Conservation (phyloP, 2,888 invertebrate species). For the Dicyrtoma fusca region DNA sequence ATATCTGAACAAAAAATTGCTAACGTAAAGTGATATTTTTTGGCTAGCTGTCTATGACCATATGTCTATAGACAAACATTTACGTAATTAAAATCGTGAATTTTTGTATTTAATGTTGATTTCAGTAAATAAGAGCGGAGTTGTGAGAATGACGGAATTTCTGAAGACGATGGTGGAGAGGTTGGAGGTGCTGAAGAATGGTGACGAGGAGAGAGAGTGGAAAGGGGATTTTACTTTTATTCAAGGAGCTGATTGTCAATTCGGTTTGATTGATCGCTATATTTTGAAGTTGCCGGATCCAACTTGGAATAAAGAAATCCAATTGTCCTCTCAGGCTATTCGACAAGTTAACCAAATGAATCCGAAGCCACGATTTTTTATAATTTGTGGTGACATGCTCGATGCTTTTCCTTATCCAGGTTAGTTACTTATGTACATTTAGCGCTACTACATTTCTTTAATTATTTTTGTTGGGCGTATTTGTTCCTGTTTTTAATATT, state of each 20-base stretch:
- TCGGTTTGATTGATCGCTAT: constrained; percentile 61
- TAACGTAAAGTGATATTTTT: no score
- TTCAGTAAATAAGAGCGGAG: no score
- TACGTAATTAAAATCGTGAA: no score
- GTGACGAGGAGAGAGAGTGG: constrained; percentile 58
- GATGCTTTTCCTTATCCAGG: constrained; percentile 60
- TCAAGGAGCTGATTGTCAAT: constrained; percentile 63
- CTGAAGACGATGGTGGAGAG: constrained; percentile 1
- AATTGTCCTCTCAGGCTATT: constrained; percentile 59
- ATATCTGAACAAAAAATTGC: no score
- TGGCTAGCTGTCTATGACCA: no score
- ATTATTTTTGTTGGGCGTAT: no score
- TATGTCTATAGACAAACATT: no score
- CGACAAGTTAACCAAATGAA: constrained; percentile 60
- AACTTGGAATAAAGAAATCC: constrained; percentile 61
- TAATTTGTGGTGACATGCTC: constrained; percentile 63
- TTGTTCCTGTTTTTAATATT: background rate
- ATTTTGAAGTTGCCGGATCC: constrained; percentile 57
- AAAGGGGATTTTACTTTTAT: constrained; percentile 61
- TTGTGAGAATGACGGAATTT: background rate
- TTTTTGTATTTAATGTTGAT: no score
- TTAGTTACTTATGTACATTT: constrained; percentile 1
- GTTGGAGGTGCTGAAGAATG: constrained; percentile 7
- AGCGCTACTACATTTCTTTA: background rate
- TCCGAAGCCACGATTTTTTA: constrained; percentile 62